Percentiles rank a stretch among this genome's conserved stretches.
Conservation (phyloP, 2,888 invertebrate genomes). For the Andricus curvator region DNA sequence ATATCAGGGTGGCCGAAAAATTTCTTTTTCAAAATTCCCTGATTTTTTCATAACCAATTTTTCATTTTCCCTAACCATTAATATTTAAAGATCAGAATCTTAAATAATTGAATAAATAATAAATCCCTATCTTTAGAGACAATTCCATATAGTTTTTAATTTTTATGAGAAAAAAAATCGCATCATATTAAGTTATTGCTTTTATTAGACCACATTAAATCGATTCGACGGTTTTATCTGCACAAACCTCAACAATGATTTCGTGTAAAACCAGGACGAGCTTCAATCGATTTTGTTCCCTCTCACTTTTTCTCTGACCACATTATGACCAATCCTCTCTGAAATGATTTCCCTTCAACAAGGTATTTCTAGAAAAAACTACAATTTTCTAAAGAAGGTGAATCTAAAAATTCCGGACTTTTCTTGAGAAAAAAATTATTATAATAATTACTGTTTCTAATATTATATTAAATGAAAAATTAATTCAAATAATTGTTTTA, state of each 20-base stretch:
- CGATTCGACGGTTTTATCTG: neutral
- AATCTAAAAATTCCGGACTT: too few species aligned
- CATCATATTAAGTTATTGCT: neutral
- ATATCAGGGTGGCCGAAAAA: too few species aligned
- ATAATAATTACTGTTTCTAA: too few species aligned
- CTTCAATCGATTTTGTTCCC: slow-evolving; percentile 25
- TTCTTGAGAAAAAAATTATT: too few species aligned
- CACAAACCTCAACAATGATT: neutral
- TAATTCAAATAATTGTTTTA: too few species aligned
- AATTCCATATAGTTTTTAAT: neutral
- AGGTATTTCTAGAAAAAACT: too few species aligned
- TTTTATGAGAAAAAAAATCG: neutral
- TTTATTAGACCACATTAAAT: neutral
- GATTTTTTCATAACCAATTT: too few species aligned
- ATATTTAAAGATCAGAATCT: too few species aligned
- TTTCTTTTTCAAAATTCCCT: too few species aligned
- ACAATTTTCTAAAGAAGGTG: too few species aligned
- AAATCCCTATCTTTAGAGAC: neutral
- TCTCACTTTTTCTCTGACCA: neutral
- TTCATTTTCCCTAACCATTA: too few species aligned
- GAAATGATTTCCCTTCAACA: neutral
- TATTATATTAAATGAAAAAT: too few species aligned
- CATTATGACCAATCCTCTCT: slow-evolving; percentile 9
- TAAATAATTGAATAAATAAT: neutral
- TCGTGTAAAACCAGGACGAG: slow-evolving; percentile 1